phyloP scores from a whole-genome alignment of 2,888 invertebrate species.

The Himalopsyche anomala region DNA sequence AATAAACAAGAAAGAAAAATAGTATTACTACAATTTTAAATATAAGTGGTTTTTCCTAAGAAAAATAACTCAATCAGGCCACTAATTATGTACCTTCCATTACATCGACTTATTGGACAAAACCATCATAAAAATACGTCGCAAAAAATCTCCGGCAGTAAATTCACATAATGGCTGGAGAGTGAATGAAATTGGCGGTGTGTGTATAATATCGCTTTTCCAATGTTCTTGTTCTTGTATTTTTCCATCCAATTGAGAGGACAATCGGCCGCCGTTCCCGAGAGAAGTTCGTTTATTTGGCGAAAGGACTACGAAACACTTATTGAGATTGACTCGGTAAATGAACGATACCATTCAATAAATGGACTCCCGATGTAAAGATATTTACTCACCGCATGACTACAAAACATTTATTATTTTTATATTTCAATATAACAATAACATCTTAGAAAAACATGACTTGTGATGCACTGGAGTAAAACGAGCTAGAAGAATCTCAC shows the following conservation, averaged over 20 bases:
- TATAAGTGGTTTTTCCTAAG: no score
- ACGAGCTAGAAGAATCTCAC: no score
- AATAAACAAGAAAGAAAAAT: no score
- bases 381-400: conserved; percentile 1
- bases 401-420: background rate
- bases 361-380: conserved; percentile 9
- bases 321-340: conserved; percentile 50
- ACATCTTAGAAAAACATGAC: no score
- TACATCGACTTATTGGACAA: no score
- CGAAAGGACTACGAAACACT: conserved; percentile 40
- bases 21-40: no score
- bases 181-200: conserved; percentile 25
- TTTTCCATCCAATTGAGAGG: conserved; percentile 25
- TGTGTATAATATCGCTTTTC: conserved; percentile 26
- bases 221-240: conserved; percentile 11
- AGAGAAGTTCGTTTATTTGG: conserved; percentile 27
- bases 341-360: conserved; percentile 44
- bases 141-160: no score
- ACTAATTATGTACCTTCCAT: no score
- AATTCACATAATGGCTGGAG: background rate
- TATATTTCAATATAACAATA: no score
- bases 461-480: no score
- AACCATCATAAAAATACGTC: no score
- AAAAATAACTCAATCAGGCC: no score
- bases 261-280: conserved; percentile 10